Evolutionary conservation across 2,888 invertebrate genomes (phyloP).

Genomic region (Saturnia pavonia): DNA sequence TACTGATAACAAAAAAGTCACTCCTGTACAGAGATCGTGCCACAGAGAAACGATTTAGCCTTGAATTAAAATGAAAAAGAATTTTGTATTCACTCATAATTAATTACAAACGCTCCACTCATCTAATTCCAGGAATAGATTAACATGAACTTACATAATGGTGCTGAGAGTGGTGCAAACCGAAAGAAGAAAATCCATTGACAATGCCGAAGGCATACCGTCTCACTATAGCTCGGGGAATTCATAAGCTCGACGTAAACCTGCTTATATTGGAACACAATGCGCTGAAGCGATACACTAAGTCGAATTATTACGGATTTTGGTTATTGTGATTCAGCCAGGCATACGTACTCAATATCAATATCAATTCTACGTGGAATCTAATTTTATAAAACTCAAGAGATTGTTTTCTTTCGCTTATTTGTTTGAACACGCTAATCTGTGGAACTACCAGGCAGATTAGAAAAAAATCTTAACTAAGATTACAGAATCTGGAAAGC

Average conservation of each 20-base stretch:
- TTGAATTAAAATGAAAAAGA: not conserved
- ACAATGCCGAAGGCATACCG: not conserved
- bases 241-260: not conserved
- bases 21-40: not conserved
- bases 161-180: not conserved
- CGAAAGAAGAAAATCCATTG: not conserved
- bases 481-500: too few species aligned
- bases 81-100: not conserved
- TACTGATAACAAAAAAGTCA: not conserved
- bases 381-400: too few species aligned
- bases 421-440: too few species aligned
- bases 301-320: not conserved
- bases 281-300: not conserved
- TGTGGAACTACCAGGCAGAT: too few species aligned
- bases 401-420: too few species aligned
- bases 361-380: not conserved
- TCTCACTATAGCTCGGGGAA: not conserved
- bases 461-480: too few species aligned
- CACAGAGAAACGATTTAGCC: not conserved
- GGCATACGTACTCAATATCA: not conserved
- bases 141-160: too few species aligned
- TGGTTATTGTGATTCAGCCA: not conserved
- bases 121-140: not conserved
- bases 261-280: not conserved
- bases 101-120: not conserved